phyloP scores from a whole-genome alignment of 2,113 vertebrate genomes.

The Pseudopipra pipra region DNA sequence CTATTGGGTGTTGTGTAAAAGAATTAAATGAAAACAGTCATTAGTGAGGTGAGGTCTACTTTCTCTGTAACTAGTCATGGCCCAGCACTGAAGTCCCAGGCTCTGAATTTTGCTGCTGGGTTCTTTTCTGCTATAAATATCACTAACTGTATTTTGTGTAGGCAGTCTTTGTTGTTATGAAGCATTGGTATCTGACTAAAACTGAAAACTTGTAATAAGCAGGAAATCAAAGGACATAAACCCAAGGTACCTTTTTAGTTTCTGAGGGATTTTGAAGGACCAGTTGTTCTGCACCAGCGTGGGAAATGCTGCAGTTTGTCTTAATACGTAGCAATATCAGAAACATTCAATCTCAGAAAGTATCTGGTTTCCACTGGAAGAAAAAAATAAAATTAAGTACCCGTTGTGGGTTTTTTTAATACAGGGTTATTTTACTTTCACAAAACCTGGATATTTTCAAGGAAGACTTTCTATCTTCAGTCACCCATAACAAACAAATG shows the following conservation, averaged over 20 bases:
- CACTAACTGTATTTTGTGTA: background rate
- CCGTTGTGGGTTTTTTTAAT: background rate
- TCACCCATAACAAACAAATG: background rate
- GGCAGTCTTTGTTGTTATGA: background rate
- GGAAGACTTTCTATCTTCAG: background rate
- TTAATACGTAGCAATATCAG: background rate
- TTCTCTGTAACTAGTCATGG: background rate
- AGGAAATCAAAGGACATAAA: background rate
- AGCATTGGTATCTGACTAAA: background rate
- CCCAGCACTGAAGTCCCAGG: background rate
- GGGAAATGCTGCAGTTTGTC: background rate
- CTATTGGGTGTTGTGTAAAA: background rate
- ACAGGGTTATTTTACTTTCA: background rate
- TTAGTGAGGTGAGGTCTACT: background rate
- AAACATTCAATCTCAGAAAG: background rate
- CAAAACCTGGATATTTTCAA: background rate
- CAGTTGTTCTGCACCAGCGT: background rate
- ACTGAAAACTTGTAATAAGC: background rate
- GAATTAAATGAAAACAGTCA: background rate
- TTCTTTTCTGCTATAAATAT: background rate
- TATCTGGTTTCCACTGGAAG: background rate
- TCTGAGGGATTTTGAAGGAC: background rate
- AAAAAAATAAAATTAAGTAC: background rate
- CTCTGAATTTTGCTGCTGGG: background rate
- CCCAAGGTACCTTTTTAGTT: background rate